These are phyloP conservation scores for Tragelaphus imberbis DNA, from an alignment of 2,113 vertebrate genomes.

Conservation along the genomic window DNA sequence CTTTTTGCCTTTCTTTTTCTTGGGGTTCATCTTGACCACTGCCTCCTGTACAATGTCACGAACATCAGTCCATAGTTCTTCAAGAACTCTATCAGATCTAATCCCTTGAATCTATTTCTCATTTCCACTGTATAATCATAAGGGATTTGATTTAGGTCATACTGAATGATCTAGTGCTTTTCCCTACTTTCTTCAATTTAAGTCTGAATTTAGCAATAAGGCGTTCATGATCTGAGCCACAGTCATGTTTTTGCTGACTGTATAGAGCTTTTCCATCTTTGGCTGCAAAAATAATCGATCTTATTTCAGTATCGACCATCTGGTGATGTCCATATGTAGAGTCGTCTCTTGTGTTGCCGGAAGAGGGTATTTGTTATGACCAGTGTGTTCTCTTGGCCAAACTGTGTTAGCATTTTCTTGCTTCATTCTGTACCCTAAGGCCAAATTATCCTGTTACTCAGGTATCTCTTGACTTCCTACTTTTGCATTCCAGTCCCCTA, in stretches of 20 bases:
- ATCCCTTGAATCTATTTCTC: neutral
- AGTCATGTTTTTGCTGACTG: neutral
- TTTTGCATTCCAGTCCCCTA: neutral
- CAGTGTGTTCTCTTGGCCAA: neutral
- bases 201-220: neutral
- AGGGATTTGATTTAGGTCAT: neutral
- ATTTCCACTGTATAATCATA: neutral
- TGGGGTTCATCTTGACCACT: neutral
- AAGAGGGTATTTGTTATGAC: neutral
- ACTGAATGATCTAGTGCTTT: neutral
- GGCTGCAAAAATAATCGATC: neutral
- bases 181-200: neutral
- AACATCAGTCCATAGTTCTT: neutral
- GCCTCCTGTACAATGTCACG: neutral
- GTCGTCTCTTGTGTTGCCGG: accelerated
- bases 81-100: neutral
- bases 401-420: neutral
- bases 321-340: neutral
- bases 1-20: neutral
- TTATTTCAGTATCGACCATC: neutral
- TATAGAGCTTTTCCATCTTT: neutral
- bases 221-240: neutral
- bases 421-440: neutral
- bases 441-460: neutral
- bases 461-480: neutral